Base-by-base conservation (phyloP, 2,888 invertebrate genomes). In the Drosophila picticornis region DNA sequence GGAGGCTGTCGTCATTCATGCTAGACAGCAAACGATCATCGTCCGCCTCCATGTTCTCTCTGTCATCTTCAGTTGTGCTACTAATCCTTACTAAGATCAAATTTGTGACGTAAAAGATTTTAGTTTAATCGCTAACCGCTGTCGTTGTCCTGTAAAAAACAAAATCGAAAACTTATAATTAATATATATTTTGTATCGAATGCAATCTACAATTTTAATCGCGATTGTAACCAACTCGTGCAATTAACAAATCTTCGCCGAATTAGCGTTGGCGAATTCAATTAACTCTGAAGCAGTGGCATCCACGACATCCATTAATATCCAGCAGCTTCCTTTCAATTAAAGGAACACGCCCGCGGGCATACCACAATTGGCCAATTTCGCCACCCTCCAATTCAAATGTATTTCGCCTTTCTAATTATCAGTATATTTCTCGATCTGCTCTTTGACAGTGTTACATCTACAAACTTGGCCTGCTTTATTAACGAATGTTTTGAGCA, bases 261-360 rank as follows among this genome's bases (percentile, higher is more conserved):
- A 32, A 52, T 25, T 25, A 1, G 53, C 34, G 34, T 16, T 34
- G 10, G 6, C 38, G 3, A 38, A 29, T 40, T 40, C 38, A 53
- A 73, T 73, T 34, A 53, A 13, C 38, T 55, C 40, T 66, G 32
- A 59, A 77, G 67, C 62, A 27, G 34, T 6, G 38, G 9, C 29
- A 29, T 31, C 11, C 55, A 22, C 16, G 32, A 66, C 10, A 32
- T 31, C 31, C 10, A 66, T 72, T 55, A 78, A 79, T 72, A 64
- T 72, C 31, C 71, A 60, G 34, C 32, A 7, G 27, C 27, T 65
- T 66, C 72, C 79, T 46, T 51, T 72, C 60, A 52, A 73, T 83
- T 74, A 72, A 64, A 70, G 43, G 34, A 56, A 56, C 58, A 70
- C 43, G 81, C 83, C 84, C 19, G 56, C 10, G 59, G 81, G 43